Conservation (phyloP, 2,797 vertebrate species). For the Chloroceryle inda region DNA sequence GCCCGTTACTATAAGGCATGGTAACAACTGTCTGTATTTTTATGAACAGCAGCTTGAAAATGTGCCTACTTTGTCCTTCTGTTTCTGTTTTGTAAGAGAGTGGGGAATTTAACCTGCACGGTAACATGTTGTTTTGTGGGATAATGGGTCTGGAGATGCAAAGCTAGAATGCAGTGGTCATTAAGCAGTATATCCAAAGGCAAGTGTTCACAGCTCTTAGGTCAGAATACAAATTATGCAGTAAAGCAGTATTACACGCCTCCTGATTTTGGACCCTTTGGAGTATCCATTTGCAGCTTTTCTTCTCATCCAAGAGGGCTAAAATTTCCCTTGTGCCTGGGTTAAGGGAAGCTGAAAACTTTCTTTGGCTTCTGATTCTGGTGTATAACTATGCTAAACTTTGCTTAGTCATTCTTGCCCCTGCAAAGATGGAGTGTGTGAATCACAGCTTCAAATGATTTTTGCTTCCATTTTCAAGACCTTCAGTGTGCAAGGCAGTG, state of each 20-base stretch:
- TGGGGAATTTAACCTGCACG: not conserved
- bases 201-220: not conserved
- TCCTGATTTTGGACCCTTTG: not conserved
- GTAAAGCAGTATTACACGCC: not conserved
- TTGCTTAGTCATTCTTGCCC: not conserved
- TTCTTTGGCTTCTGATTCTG: not conserved
- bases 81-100: not conserved
- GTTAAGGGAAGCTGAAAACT: not conserved
- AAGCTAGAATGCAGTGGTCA: not conserved
- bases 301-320: not conserved
- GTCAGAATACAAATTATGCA: not conserved
- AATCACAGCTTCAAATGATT: not conserved
- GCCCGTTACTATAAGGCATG: accelerated
- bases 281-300: not conserved
- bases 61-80: not conserved
- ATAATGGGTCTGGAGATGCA: not conserved
- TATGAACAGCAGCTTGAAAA: not conserved
- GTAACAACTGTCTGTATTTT: not conserved
- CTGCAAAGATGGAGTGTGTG: not conserved
- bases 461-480: not conserved
- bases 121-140: not conserved
- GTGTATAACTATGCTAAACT: not conserved
- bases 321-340: not conserved
- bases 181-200: not conserved
- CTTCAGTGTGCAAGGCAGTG: not conserved